Conservation (phyloP, 2,888 invertebrate species). For the Melolontha melolontha region DNA sequence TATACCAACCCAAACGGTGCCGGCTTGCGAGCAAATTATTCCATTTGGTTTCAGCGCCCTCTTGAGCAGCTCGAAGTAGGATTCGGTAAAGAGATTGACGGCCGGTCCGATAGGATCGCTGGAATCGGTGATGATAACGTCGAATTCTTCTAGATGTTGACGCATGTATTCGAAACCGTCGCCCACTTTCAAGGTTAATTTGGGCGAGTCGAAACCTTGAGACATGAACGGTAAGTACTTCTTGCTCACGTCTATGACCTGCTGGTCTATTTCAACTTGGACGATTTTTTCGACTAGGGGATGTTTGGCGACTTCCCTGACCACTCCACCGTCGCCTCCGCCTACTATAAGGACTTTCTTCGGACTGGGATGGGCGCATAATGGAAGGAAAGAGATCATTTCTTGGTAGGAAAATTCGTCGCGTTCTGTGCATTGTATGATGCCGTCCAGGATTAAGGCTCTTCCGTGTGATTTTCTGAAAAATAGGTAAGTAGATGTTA, state of each 20-base stretch:
- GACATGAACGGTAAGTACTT: constrained; percentile 93
- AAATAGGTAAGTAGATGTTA: not conserved
- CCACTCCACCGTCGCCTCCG: constrained; percentile 98
- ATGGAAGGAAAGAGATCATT: constrained; percentile 95
- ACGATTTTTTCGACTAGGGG: constrained; percentile 84
- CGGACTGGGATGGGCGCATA: constrained; percentile 92
- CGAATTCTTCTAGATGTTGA: constrained; percentile 86
- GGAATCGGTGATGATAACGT: constrained; percentile 98
- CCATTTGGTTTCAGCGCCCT: constrained; percentile 87
- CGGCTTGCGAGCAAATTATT: constrained; percentile 91
- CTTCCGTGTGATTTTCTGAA: constrained; percentile 82
- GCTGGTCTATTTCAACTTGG: constrained; percentile 94
- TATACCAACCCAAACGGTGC: constrained; percentile 81
- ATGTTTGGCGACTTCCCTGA: constrained; percentile 94
- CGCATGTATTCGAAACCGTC: constrained; percentile 97
- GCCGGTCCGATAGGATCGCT: constrained; percentile 95
- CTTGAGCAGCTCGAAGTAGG: constrained; percentile 76
- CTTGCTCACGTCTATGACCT: constrained; percentile 91
- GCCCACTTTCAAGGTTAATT: constrained; percentile 80
- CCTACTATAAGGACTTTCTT: constrained; percentile 94
- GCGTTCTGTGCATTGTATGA: constrained; percentile 95
- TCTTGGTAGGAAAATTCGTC: constrained; percentile 99
- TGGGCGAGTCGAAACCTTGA: constrained; percentile 84
- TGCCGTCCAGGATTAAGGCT: constrained; percentile 92
- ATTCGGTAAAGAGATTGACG: constrained; percentile 68